Evolutionary conservation across 2,888 invertebrate genomes (phyloP).

Genomic region (Nemoura dubitans): DNA sequence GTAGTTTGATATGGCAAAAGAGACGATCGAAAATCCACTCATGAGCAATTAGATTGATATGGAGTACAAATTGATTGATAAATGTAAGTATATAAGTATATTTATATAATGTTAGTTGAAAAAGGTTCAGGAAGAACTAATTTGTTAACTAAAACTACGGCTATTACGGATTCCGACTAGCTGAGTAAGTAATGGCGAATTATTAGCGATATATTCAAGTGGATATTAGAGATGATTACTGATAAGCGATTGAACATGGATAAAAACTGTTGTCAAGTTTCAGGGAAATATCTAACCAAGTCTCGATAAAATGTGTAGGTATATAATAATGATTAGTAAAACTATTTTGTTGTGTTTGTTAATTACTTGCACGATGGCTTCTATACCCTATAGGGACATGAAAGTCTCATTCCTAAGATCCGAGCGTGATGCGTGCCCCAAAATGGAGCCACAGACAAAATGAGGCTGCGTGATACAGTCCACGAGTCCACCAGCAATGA

Average conservation of each 20-base stretch:
- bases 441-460: constrained; percentile 44
- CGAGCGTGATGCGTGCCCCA: not conserved
- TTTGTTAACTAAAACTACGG: not conserved
- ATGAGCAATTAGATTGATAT: constrained; percentile 36
- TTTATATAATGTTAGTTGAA: not conserved
- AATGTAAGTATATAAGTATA: constrained; percentile 10
- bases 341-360: constrained; percentile 24
- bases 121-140: constrained; percentile 7
- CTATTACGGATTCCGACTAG: not conserved
- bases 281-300: constrained; percentile 34
- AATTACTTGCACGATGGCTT: constrained; percentile 41
- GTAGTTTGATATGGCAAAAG: constrained; percentile 42
- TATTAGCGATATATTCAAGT: not conserved
- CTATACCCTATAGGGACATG: constrained; percentile 36
- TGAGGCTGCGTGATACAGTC: constrained; percentile 23
- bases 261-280: constrained; percentile 18
- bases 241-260: not conserved
- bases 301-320: constrained; percentile 13
- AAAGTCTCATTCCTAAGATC: constrained; percentile 47
- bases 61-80: constrained; percentile 30
- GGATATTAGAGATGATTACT: constrained; percentile 2
- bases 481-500: constrained; percentile 20
- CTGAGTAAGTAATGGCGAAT: not conserved
- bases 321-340: constrained; percentile 1
- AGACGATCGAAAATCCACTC: constrained; percentile 24